Evolutionary conservation across 1,140 invertebrate genomes (phyloP).

Genomic region (Listronotus oregonensis): DNA sequence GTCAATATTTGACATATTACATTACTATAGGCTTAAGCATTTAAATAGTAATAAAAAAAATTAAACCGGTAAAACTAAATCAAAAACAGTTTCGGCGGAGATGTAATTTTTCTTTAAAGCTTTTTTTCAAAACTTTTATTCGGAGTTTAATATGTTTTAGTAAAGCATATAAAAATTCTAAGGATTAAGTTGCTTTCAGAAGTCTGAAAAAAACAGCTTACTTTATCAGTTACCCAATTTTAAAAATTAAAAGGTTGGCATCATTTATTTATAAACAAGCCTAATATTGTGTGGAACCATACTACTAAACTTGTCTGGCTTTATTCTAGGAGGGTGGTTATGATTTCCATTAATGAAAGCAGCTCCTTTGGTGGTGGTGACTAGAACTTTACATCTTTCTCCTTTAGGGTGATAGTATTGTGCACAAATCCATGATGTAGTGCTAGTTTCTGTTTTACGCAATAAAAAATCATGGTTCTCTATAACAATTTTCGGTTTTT

Average conservation of each 20-base stretch:
- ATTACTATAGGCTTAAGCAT: too few relatives aligned
- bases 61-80: too few relatives aligned
- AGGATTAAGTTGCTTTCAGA: too few relatives aligned
- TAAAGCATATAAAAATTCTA: too few relatives aligned
- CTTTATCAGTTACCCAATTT: too few relatives aligned
- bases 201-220: too few relatives aligned
- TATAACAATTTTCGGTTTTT: constrained; percentile 45
- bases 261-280: constrained; percentile 20
- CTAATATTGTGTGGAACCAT: constrained; percentile 33
- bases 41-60: too few relatives aligned
- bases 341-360: constrained; percentile 35
- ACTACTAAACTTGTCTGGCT: constrained; percentile 12
- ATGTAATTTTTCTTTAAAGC: too few relatives aligned
- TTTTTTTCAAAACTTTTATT: too few relatives aligned
- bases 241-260: constrained; percentile 8
- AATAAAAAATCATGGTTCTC: constrained; percentile 41
- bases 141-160: too few relatives aligned
- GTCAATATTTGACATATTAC: too few relatives aligned
- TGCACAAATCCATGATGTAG: constrained; percentile 39
- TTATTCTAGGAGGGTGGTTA: constrained; percentile 31
- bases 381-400: constrained; percentile 37
- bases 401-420: constrained; percentile 41
- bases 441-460: constrained; percentile 21
- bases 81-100: too few relatives aligned
- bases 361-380: constrained; percentile 26